Evolutionary conservation across 2,888 invertebrate species (phyloP).

Genomic region (Serripes groenlandicus): DNA sequence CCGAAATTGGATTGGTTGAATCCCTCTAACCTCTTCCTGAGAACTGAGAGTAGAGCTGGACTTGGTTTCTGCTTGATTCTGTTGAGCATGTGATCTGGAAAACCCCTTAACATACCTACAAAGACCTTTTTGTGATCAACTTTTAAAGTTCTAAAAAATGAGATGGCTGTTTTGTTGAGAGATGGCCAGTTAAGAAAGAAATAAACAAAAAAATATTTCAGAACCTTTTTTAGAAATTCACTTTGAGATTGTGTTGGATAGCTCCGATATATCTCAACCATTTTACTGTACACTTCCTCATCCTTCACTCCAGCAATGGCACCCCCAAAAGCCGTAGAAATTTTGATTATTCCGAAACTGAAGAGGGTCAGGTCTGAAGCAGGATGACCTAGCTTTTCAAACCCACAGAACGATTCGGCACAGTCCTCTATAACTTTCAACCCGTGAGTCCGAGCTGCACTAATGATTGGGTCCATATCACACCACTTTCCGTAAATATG

Average conservation of each 20-base stretch:
- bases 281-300: conserved; percentile 73
- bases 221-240: conserved; percentile 82
- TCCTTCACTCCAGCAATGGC: conserved; percentile 84
- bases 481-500: conserved; percentile 85
- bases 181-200: conserved; percentile 78
- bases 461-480: conserved; percentile 82
- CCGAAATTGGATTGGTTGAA: conserved; percentile 76
- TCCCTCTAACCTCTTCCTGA: conserved; percentile 76
- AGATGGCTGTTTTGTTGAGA: conserved; percentile 76
- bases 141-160: conserved; percentile 68
- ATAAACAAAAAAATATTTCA: conserved; percentile 83
- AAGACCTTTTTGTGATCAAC: conserved; percentile 81
- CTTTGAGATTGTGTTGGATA: conserved; percentile 79
- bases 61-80: conserved; percentile 83
- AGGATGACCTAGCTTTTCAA: conserved; percentile 83
- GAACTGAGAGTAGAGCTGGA: conserved; percentile 81
- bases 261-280: conserved; percentile 74
- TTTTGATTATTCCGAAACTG: conserved; percentile 86
- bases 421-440: conserved; percentile 85
- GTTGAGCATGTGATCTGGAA: conserved; percentile 81
- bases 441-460: conserved; percentile 76
- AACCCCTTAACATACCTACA: conserved; percentile 83
- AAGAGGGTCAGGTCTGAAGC: conserved; percentile 84
- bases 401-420: conserved; percentile 86
- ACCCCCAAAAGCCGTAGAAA: conserved; percentile 85